Evolutionary conservation across 2,797 vertebrate species (phyloP), one percentile per base, ranked within the genome.

Genomic region (Capromys pilorides): DNA sequence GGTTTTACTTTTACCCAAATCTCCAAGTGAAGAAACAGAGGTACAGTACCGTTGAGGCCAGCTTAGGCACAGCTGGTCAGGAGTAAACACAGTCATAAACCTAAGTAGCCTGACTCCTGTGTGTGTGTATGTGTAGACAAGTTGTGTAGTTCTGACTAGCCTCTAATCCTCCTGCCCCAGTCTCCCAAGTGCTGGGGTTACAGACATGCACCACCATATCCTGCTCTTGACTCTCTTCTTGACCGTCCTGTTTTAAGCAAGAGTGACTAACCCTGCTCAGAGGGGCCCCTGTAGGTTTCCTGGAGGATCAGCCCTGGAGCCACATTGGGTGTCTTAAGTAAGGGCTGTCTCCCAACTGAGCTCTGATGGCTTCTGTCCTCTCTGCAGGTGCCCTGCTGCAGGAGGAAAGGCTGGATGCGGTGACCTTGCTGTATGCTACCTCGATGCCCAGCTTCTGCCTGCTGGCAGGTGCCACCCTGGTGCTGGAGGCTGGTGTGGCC

Each of bases 391-490:
- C 99, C 95, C 98, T 99, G 93, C 98, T 99, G 39, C 99, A 99
- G 98, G 99, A 99, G 93, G 99, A 99, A 97, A 99, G 98, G 64
- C 99, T 99, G 98, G 99, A 99, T 0, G 99, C 99, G 0, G 98
- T 99, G 93, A 99, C 99, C 83, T 98, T 99, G 97, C 99, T 99
- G 81, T 99, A 99, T 95, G 98, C 99, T 98, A 99, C 99, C 95
- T 99, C 99, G 84, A 98, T 99, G 97, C 99, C 99, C 95, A 99
- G 99, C 67, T 99, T 99, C 96, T 99, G 98, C 98, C 99, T 99
- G 98, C 98, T 99, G 0, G 98, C 98, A 13, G 99, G 99, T 0
- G 99, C 99, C 0, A 97, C 99, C 95, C 98, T 98, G 0, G 98
- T 99, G 96, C 99, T 99, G 94, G 98, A 99, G 97, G 99, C 98